Conservation (phyloP, 2,888 invertebrate genomes). For the Reticulitermes lucifugus region DNA sequence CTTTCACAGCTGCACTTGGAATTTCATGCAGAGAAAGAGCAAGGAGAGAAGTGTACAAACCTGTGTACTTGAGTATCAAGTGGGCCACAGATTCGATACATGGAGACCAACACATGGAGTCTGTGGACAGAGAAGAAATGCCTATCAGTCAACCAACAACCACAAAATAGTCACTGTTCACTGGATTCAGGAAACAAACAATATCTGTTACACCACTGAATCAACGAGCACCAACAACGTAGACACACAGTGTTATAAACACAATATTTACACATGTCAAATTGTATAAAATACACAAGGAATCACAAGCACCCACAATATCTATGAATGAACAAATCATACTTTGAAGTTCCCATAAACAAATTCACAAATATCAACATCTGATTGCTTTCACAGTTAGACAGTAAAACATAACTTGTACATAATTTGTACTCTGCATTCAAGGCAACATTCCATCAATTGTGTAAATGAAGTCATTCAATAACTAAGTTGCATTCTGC, state of each 20-base stretch:
- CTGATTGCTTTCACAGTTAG: no score
- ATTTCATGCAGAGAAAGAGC: constrained; percentile 46
- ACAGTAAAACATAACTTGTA: no score
- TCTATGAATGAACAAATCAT: no score
- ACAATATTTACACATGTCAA: background rate
- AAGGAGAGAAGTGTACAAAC: constrained; percentile 57
- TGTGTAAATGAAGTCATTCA: no score
- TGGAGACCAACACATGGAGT: background rate
- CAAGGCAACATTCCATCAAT: no score
- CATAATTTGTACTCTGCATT: no score
- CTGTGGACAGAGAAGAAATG: constrained; percentile 28
- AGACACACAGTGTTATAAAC: background rate
- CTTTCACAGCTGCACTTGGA: constrained; percentile 26
- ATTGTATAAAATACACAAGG: background rate
- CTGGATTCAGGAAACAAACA: background rate
- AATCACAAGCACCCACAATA: background rate
- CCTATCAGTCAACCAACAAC: background rate
- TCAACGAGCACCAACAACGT: background rate
- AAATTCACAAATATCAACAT: no score
- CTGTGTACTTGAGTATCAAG: constrained; percentile 45
- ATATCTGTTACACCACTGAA: background rate
- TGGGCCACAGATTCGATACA: constrained; percentile 1
- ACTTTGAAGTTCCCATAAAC: no score
- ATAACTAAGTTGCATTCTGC: no score
- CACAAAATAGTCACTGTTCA: background rate